phyloP scores from a whole-genome alignment of 2,113 vertebrate species.

The Saccopteryx leptura region DNA sequence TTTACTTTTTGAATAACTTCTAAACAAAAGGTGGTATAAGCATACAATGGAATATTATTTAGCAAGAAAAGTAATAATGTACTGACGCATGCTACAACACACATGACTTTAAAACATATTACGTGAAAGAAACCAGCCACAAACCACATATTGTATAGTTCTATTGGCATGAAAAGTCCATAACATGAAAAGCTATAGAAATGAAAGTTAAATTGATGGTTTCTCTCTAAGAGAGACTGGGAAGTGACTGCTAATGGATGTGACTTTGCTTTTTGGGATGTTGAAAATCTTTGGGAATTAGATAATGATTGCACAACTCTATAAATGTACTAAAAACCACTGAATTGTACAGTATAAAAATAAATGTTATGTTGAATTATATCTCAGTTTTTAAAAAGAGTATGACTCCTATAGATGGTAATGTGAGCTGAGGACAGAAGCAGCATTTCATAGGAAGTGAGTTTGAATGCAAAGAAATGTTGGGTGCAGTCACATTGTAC shows the following conservation, averaged over 20 bases:
- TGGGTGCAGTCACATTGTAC: not conserved
- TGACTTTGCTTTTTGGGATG: not conserved
- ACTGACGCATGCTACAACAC: not conserved
- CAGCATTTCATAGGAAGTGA: not conserved
- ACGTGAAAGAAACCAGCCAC: not conserved
- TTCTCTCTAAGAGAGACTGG: not conserved
- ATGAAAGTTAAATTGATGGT: not conserved
- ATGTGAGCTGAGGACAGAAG: not conserved
- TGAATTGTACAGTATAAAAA: not conserved
- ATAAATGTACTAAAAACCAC: not conserved
- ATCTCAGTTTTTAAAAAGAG: slow-evolving; percentile 7
- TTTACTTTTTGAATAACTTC: not conserved
- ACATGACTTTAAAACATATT: not conserved
- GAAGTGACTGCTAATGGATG: not conserved
- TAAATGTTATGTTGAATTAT: not conserved
- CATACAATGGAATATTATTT: not conserved
- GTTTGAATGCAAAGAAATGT: slow-evolving; percentile 21
- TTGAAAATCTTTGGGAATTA: slow-evolving; percentile 39
- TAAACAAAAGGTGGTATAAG: not conserved
- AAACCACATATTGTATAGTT: not conserved
- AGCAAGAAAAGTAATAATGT: not conserved
- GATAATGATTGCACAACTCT: slow-evolving; percentile 2
- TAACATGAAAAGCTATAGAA: not conserved
- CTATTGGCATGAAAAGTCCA: not conserved
- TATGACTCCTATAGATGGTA: not conserved